phyloP scores from a whole-genome alignment of 2,797 vertebrate species.

The Dallia pectoralis region DNA sequence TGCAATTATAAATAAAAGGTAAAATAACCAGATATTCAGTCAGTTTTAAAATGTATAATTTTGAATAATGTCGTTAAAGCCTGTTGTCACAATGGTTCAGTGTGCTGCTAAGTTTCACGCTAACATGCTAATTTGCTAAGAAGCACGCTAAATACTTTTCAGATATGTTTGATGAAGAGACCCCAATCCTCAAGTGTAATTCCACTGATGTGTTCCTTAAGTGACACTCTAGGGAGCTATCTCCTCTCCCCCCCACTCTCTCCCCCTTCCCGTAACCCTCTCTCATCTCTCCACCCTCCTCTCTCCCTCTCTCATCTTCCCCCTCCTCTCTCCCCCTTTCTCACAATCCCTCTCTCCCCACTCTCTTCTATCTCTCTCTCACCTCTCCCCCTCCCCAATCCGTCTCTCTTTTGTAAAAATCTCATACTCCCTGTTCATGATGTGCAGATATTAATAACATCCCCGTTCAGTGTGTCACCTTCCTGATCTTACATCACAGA shows the following conservation, averaged over 20 bases:
- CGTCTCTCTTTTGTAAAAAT: constrained; percentile 19
- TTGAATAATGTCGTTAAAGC: no score
- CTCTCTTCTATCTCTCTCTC: neutral
- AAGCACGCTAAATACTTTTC: constrained; percentile 48
- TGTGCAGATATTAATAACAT: constrained; percentile 32
- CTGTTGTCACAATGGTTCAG: constrained; percentile 22
- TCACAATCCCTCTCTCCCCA: neutral
- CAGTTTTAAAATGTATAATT: no score
- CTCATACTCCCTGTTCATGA: constrained; percentile 24
- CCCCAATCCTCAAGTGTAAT: constrained; percentile 47
- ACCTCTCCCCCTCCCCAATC: neutral
- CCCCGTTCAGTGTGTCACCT: constrained; percentile 16
- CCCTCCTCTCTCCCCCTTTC: neutral
- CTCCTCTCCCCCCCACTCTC: constrained; percentile 21
- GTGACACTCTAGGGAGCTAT: constrained; percentile 51
- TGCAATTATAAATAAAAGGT: no score
- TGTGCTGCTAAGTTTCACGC: constrained; percentile 48
- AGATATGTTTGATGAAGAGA: constrained; percentile 49
- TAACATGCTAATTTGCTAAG: constrained; percentile 53
- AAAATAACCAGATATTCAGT: no score
- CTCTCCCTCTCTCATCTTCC: constrained; percentile 17
- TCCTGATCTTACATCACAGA: constrained; percentile 54
- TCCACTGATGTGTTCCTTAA: constrained; percentile 55
- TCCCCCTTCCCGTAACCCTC: constrained; percentile 2
- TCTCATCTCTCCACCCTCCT: constrained; percentile 12